A percentile compares a stretch with the other conserved stretches of the same genome.
These are phyloP conservation scores for Cantharis rufa DNA, from an alignment of 2,888 invertebrate species.

Conservation along the genomic window DNA sequence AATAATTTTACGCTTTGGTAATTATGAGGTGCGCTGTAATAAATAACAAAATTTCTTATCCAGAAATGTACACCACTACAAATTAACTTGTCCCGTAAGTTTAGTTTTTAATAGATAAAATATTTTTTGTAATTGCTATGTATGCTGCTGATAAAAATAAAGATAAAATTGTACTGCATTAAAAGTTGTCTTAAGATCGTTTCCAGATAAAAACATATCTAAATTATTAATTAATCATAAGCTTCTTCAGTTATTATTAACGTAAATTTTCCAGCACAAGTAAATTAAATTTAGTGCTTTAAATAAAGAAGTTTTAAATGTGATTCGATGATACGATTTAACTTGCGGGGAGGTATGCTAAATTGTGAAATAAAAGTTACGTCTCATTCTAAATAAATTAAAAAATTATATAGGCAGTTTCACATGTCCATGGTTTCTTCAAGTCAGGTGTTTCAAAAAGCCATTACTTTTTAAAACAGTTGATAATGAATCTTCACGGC, in stretches of 20 bases:
- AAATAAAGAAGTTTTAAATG: background rate
- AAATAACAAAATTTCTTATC: constrained; percentile 10
- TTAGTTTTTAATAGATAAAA: constrained; percentile 2
- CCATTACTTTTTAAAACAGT: constrained; percentile 34
- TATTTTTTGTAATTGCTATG: background rate
- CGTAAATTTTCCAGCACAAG: background rate
- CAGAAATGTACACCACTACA: constrained; percentile 4
- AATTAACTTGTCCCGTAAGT: constrained; percentile 4
- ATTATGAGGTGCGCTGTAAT: constrained; percentile 12
- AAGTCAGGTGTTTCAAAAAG: constrained; percentile 34
- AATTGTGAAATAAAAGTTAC: background rate
- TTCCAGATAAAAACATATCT: background rate
- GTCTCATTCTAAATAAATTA: constrained; percentile 8
- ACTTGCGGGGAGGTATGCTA: background rate
- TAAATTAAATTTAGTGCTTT: background rate
- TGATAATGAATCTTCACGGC: constrained; percentile 39
- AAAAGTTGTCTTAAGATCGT: background rate
- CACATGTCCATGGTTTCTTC: constrained; percentile 26
- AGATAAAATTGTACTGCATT: background rate
- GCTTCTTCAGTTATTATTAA: background rate
- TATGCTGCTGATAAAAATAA: background rate
- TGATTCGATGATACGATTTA: background rate
- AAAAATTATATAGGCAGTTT: constrained; percentile 8
- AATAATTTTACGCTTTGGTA: constrained; percentile 20
- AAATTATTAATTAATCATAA: background rate